Percentiles rank a stretch among this genome's conserved stretches.
These are phyloP conservation scores for Crotalus viridis DNA, from an alignment of 2,113 vertebrate species.

Conservation along the genomic window DNA sequence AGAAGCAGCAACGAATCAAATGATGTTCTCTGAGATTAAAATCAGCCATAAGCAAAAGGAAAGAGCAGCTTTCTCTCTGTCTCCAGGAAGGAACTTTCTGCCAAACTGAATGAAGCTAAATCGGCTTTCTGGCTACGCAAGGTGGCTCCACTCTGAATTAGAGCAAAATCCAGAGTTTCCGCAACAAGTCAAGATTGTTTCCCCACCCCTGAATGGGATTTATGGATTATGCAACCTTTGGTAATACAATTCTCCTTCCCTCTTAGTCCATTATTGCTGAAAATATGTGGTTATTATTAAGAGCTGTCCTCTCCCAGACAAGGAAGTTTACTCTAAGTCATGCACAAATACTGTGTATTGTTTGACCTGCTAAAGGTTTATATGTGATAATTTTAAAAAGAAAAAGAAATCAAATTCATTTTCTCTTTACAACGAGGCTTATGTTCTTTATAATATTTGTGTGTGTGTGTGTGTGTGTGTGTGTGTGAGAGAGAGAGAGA, in stretches of 20 bases:
- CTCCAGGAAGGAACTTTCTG: neutral
- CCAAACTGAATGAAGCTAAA: neutral
- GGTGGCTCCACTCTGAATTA: neutral
- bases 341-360: neutral
- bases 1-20: neutral
- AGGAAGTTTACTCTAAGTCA: neutral
- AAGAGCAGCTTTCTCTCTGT: neutral
- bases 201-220: neutral
- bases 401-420: neutral
- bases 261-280: neutral
- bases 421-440: neutral
- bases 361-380: neutral
- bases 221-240: neutral
- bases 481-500: too few relatives aligned
- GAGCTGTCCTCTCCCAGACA: neutral
- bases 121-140: neutral
- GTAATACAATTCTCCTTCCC: neutral
- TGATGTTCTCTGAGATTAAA: neutral
- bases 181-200: neutral
- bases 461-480: too few relatives aligned
- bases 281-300: neutral
- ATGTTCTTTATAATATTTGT: neutral
- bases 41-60: neutral
- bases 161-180: neutral
- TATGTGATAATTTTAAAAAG: neutral